phyloP scores from a whole-genome alignment of 2,888 invertebrate genomes.

The Sepioteuthis lessoniana region DNA sequence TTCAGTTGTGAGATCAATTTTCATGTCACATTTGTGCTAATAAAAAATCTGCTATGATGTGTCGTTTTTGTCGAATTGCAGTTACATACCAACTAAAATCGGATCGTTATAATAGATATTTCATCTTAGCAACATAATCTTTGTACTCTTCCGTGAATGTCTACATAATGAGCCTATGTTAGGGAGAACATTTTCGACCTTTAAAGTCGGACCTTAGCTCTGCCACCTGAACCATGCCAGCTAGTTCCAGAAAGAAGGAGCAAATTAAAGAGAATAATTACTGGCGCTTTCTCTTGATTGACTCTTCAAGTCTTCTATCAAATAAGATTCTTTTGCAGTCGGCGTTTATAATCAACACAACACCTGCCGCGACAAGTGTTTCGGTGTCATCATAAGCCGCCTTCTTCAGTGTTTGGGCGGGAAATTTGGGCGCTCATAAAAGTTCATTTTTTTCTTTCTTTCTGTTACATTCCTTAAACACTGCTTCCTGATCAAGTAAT shows the following conservation, averaged over 20 bases:
- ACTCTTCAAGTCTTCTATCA: neutral
- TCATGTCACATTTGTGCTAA: no score
- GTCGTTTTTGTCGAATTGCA: no score
- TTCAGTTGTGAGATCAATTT: no score
- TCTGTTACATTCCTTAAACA: neutral
- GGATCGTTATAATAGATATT: no score
- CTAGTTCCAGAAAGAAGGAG: neutral
- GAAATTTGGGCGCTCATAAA: neutral
- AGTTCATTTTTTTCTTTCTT: neutral
- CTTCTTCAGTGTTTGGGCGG: conserved; percentile 33
- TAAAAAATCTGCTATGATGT: no score
- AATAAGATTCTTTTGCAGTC: neutral
- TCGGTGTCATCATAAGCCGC: neutral
- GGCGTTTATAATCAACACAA: neutral
- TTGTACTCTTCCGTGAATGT: no score
- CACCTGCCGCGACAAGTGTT: neutral
- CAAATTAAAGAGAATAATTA: neutral
- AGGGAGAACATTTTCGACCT: no score
- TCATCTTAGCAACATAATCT: no score
- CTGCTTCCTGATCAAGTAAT: neutral
- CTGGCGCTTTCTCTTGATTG: neutral
- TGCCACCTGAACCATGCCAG: no score
- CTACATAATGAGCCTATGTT: no score
- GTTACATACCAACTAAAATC: no score
- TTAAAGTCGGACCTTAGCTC: no score